Evolutionary conservation across 2,888 invertebrate species (phyloP), one percentile per base, ranked within the genome.

Genomic region (Lathronympha strigana): DNA sequence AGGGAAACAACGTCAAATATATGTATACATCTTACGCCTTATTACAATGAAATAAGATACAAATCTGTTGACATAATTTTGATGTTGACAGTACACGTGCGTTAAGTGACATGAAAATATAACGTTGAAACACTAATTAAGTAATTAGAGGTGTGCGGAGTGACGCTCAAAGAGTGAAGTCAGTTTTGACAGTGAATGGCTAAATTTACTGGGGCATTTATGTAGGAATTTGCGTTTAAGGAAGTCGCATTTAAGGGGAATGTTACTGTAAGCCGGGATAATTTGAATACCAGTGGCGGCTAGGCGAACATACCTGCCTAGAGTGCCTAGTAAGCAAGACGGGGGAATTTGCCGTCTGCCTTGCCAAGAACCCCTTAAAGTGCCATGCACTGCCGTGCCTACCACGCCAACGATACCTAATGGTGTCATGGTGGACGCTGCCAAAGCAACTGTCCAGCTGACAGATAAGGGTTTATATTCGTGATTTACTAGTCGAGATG

Each of bases 31-130:
- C 21, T 43, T 21, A 2, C 4, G 21, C 43, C 19, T 21, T 43
- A 43, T 43, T 21, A 43, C 43, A 21, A 21, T 0, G 43, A 21
- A 19, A 43, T 43, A 11, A 21, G 3, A 21, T 21, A 4, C 43
- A 43, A 19, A 8, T 43, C 0, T 43, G 19, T 3, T 3, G 21
- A 17, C 40, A 15, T 40, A 11, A 21, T 1, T 43, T 43, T 43
- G 43, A 13, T 4, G 3, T 43, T 4, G 5, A 5, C 19, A 13
- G 11, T 4, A 5, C 17, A 17, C 40, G 0, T 17, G 11, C n/a
- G 40, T 25, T 64, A 47, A 53, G 36, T 53, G 53, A 53, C 8
- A 53, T 36, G 43, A 60, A 53, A 53, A 60, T 43, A 45, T 43
- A 51, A 38, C 54, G 47, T 17, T 8, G 55, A 31, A 51, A 38